Evolutionary conservation across 2,113 vertebrate genomes (phyloP).

Genomic region (crab-eating macaque (Macaca fascicularis)): T2T-MFA8v1.1 NC_088375.1:3381501-3382000

Average conservation of each 20-base stretch:
- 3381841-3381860: background rate
- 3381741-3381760: too few species aligned
- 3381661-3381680: background rate
- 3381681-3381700: too few species aligned
- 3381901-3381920: background rate
- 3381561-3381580: background rate
- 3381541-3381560: background rate
- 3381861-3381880: background rate
- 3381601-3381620: background rate
- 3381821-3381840: background rate
- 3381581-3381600: background rate
- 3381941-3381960: background rate
- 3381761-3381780: accelerated
- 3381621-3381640: background rate
- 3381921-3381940: background rate
- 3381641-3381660: background rate
- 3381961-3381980: background rate
- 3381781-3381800: background rate
- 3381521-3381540: background rate
- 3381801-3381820: background rate
- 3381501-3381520: background rate
- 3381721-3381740: too few species aligned
- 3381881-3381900: background rate
- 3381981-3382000: background rate
- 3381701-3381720: too few species aligned